These are phyloP conservation scores for Trichechus manatus DNA, from an alignment of 2,113 vertebrate genomes.

Conservation along the genomic window DNA sequence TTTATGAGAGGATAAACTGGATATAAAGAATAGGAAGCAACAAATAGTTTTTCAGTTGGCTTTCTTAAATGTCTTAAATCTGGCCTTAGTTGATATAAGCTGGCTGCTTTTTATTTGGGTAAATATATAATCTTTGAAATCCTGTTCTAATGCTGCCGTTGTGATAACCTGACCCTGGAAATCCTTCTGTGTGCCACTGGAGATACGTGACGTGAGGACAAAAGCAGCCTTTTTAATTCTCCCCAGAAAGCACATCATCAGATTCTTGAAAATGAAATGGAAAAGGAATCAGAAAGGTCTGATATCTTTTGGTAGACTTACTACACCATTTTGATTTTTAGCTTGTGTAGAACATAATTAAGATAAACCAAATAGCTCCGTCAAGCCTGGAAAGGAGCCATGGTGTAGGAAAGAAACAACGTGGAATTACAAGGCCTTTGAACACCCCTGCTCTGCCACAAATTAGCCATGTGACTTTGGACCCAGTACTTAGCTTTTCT, in stretches of 20 bases:
- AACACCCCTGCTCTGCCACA: background rate
- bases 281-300: constrained; percentile 15
- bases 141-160: background rate
- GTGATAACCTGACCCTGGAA: background rate
- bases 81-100: background rate
- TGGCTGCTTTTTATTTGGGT: constrained; percentile 15
- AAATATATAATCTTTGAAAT: background rate
- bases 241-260: background rate
- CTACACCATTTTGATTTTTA: background rate
- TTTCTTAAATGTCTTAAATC: background rate
- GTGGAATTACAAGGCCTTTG: background rate
- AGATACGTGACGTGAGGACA: background rate
- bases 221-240: background rate
- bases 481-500: background rate
- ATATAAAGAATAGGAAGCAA: background rate
- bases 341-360: background rate
- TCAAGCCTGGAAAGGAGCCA: background rate
- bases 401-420: background rate
- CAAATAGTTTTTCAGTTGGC: background rate
- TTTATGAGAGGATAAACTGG: background rate
- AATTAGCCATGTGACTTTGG: background rate
- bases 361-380: background rate
- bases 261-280: background rate
- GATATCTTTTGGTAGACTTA: background rate
- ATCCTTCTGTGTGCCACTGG: background rate